phyloP scores from a whole-genome alignment of 2,113 vertebrate species.

The Anoura caudifer region DNA sequence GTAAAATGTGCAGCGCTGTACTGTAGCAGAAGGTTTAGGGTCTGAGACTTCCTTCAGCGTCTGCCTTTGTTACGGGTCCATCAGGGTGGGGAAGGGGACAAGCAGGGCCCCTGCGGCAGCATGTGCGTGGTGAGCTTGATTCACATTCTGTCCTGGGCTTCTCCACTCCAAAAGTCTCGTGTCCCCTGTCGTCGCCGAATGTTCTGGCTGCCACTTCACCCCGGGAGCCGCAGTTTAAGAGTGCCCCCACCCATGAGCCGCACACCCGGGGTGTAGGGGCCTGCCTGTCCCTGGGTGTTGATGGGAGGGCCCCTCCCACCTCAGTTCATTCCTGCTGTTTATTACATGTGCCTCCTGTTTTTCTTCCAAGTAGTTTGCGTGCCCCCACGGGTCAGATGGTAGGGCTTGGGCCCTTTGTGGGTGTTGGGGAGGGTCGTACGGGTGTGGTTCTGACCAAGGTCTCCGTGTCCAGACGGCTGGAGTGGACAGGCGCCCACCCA shows the following conservation, averaged over 20 bases:
- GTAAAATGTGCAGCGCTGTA: too few species aligned
- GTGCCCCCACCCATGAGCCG: accelerated
- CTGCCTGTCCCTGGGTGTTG: accelerated
- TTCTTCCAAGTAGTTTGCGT: background rate
- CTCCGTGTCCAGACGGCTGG: background rate
- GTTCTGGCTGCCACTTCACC: background rate
- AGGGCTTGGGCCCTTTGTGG: background rate
- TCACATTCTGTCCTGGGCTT: background rate
- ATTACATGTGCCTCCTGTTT: background rate
- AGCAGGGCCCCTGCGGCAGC: too few species aligned
- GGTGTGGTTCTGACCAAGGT: background rate
- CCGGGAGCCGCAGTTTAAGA: background rate
- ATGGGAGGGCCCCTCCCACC: background rate
- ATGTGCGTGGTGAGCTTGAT: too few species aligned
- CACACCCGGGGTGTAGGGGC: background rate
- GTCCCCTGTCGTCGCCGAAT: background rate
- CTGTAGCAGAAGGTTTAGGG: too few species aligned
- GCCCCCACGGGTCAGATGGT: too few species aligned
- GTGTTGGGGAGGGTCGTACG: background rate
- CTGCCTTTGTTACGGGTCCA: too few species aligned
- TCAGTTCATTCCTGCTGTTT: background rate
- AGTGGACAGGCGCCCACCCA: accelerated
- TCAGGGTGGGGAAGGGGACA: too few species aligned
- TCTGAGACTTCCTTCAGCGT: too few species aligned
- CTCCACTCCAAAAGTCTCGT: too few species aligned